Percentiles rank a stretch among this genome's conserved stretches.
Evolutionary conservation across 2,797 vertebrate species (phyloP).

Genomic region (Bradypodion pumilum): DNA sequence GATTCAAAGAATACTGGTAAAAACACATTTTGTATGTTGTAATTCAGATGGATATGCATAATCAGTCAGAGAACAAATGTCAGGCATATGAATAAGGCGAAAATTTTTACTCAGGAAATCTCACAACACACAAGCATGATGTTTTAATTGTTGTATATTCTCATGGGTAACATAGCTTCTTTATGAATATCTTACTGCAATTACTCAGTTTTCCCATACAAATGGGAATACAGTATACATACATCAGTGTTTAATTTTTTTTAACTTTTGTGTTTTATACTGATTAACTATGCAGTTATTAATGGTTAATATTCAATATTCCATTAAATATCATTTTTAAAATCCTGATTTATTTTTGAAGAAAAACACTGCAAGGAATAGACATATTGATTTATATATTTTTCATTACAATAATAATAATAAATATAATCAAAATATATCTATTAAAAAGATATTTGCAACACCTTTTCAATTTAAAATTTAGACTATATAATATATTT

Average conservation of each 20-base stretch:
- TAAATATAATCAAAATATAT: not conserved
- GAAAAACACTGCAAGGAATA: not conserved
- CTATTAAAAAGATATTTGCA: not conserved
- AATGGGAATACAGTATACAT: too few relatives aligned
- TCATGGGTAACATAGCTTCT: not conserved
- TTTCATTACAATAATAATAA: too few relatives aligned
- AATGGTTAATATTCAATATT: too few relatives aligned
- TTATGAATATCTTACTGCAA: not conserved
- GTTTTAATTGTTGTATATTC: not conserved
- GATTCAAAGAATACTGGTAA: conserved; percentile 45
- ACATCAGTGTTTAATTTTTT: too few relatives aligned
- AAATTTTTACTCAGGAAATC: not conserved
- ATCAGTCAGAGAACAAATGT: not conserved
- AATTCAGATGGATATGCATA: not conserved
- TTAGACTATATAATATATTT: not conserved
- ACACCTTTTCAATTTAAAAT: not conserved
- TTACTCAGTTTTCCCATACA: not conserved
- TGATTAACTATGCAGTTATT: not conserved
- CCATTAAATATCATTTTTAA: too few relatives aligned
- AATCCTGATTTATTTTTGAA: not conserved
- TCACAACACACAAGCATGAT: not conserved
- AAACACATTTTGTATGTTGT: not conserved
- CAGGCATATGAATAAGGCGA: not conserved
- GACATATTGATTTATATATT: not conserved
- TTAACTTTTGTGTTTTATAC: not conserved